Evolutionary conservation across 2,797 vertebrate genomes (phyloP).

Genomic region (Ctenosaura bakeri): DNA sequence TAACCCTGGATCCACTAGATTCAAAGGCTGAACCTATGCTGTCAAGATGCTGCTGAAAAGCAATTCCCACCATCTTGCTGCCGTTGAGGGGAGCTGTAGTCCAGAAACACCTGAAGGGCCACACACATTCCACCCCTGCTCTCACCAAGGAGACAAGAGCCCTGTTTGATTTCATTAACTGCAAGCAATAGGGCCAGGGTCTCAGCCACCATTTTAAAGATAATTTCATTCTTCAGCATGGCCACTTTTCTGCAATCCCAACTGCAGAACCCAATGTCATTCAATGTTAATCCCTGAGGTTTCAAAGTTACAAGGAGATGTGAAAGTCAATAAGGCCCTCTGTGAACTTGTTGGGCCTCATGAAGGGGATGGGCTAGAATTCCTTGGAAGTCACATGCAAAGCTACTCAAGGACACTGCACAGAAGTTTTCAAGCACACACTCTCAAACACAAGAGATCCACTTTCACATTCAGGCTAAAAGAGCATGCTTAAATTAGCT

Average conservation of each 20-base stretch:
- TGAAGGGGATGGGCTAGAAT: not conserved
- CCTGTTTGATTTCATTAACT: not conserved
- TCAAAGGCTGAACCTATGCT: not conserved
- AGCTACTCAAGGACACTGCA: slow-evolving; percentile 2
- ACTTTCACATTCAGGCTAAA: slow-evolving; percentile 22
- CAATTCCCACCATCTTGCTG: not conserved
- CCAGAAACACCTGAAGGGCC: not conserved
- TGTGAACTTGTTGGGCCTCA: not conserved
- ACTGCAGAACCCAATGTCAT: not conserved
- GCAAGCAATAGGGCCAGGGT: not conserved
- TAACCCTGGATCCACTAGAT: not conserved
- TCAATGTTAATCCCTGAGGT: not conserved
- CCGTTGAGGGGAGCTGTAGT: not conserved
- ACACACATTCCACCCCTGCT: not conserved
- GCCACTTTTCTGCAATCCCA: not conserved
- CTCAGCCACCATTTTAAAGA: not conserved
- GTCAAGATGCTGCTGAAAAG: not conserved
- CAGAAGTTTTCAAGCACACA: slow-evolving; percentile 24
- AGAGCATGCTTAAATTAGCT: slow-evolving; percentile 47
- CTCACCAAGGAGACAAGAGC: not conserved
- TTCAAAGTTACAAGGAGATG: not conserved
- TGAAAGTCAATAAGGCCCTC: not conserved
- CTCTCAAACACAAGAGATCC: slow-evolving; percentile 23
- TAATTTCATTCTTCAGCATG: not conserved
- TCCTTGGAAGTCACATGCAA: slow-evolving; percentile 14